A percentile compares a stretch with the other conserved stretches of the same genome.
Conservation (phyloP, 2,113 vertebrate genomes). For the Ochotona princeps region DNA sequence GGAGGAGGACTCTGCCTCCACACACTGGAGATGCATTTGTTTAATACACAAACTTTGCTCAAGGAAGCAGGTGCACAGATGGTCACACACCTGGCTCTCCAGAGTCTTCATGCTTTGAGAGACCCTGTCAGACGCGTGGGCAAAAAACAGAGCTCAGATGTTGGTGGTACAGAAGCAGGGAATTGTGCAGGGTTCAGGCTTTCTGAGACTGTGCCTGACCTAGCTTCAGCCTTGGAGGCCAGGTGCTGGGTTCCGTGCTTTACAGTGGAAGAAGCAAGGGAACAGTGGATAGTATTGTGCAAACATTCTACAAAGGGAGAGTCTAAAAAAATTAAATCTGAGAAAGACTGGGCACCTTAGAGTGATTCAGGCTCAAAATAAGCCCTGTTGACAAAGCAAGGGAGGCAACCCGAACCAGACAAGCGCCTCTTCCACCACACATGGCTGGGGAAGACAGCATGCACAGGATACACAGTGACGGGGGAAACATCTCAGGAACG, state of each 20-base stretch:
- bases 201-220: not conserved
- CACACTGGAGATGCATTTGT: not conserved
- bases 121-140: not conserved
- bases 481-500: not conserved
- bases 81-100: not conserved
- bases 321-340: not conserved
- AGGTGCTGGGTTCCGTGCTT: not conserved
- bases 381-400: not conserved
- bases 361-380: not conserved
- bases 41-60: not conserved
- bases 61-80: no score
- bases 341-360: not conserved
- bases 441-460: not conserved
- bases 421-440: not conserved
- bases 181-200: not conserved
- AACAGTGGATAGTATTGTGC: not conserved
- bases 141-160: not conserved
- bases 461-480: not conserved
- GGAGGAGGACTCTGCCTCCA: not conserved
- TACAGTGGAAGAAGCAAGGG: not conserved
- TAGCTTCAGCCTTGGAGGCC: not conserved
- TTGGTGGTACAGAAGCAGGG: not conserved
- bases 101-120: not conserved
- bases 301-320: not conserved
- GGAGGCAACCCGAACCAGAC: not conserved